Evolutionary conservation across 2,113 vertebrate genomes (phyloP).

Genomic region (Formicarius rufipectus): DNA sequence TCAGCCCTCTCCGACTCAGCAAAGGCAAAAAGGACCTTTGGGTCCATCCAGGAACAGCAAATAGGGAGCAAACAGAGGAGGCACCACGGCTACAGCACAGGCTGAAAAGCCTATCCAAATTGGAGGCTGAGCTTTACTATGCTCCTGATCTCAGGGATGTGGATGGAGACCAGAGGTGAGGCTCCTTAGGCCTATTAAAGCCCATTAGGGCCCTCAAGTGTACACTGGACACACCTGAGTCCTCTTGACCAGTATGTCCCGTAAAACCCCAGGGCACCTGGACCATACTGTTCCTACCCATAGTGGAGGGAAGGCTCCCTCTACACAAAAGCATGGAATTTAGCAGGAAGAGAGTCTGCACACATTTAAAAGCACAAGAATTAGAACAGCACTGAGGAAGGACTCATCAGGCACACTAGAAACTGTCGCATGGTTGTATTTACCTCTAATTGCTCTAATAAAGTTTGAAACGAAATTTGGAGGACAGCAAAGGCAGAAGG

Average conservation of each 20-base stretch:
- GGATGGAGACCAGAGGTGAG: neutral
- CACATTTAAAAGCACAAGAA: neutral
- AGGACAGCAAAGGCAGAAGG: neutral
- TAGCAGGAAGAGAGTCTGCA: neutral
- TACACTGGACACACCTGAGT: neutral
- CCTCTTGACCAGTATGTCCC: neutral
- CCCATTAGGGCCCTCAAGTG: neutral
- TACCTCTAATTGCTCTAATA: no score
- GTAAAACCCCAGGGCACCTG: neutral
- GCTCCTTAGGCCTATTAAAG: neutral
- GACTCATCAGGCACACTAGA: neutral
- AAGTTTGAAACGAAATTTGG: neutral
- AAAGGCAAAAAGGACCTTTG: accelerated
- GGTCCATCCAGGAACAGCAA: neutral
- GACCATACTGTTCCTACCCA: neutral
- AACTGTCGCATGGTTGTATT: neutral
- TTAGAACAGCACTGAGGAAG: neutral
- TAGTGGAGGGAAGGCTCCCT: neutral
- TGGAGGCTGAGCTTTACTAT: neutral
- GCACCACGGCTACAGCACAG: accelerated
- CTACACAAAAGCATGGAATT: neutral
- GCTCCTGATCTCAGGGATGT: neutral
- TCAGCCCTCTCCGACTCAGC: neutral
- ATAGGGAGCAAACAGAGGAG: accelerated
- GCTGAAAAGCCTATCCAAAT: accelerated